Percentiles rank a stretch among this genome's conserved stretches.
phyloP scores from a whole-genome alignment of 2,797 vertebrate genomes.

The Crocodylus rhombifer region DNA sequence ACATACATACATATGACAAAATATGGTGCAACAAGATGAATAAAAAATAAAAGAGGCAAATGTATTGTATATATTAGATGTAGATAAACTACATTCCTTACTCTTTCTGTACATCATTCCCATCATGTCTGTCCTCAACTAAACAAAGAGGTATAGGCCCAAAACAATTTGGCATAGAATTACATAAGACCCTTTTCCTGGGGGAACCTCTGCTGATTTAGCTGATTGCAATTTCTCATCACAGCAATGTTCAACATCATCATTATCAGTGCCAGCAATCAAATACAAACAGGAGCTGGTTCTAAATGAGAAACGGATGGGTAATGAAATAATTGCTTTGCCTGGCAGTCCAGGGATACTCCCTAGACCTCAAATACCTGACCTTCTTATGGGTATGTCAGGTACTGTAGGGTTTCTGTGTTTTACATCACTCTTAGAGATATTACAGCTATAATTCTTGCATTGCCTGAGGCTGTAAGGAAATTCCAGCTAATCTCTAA shows the following conservation, averaged over 20 bases:
- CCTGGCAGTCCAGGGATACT: constrained; percentile 51
- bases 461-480: background rate
- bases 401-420: background rate
- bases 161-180: background rate
- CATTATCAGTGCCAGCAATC: constrained; percentile 72
- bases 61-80: fast-evolving
- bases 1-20: fast-evolving
- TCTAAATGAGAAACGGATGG: constrained; percentile 66
- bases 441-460: background rate
- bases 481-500: background rate
- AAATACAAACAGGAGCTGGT: constrained; percentile 75
- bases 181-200: constrained; percentile 29
- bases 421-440: background rate
- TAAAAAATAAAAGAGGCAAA: fast-evolving
- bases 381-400: constrained; percentile 21
- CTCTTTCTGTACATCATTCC: fast-evolving
- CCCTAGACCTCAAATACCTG: constrained; percentile 60
- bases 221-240: constrained; percentile 78
- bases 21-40: fast-evolving
- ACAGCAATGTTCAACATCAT: constrained; percentile 75
- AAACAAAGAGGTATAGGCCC: constrained; percentile 65
- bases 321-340: constrained; percentile 76
- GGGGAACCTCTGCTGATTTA: constrained; percentile 70
- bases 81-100: fast-evolving
- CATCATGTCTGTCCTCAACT: fast-evolving